These are phyloP conservation scores for Aegotheles bennettii DNA, from an alignment of 2,113 vertebrate genomes.

Conservation along the genomic window DNA sequence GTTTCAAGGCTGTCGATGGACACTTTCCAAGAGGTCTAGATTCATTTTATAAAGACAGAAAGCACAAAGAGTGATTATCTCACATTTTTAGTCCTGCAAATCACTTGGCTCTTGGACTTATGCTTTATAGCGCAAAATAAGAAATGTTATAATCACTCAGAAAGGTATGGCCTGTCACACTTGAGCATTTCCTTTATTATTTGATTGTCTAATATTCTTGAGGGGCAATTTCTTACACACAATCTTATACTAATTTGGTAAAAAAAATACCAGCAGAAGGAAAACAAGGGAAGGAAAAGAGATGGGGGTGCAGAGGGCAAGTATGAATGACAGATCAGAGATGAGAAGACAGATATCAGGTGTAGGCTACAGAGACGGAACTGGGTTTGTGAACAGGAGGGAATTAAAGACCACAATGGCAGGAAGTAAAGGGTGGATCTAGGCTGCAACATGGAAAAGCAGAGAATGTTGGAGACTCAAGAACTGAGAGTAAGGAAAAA, in stretches of 20 bases:
- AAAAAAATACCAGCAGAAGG: not conserved
- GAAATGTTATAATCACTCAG: not conserved
- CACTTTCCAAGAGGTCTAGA: not conserved
- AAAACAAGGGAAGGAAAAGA: not conserved
- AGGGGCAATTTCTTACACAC: not conserved
- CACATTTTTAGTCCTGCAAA: not conserved
- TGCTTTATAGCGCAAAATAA: not conserved
- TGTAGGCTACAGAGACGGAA: not conserved
- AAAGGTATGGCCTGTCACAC: not conserved
- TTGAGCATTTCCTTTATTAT: not conserved
- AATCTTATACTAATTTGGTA: not conserved
- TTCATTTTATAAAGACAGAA: not conserved
- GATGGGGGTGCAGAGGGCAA: not conserved
- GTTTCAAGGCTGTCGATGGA: not conserved
- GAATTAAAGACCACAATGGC: not conserved
- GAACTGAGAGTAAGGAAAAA: not conserved
- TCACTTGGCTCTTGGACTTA: not conserved
- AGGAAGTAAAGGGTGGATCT: not conserved
- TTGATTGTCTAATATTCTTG: not conserved
- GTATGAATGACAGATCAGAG: not conserved
- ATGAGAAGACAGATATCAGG: not conserved
- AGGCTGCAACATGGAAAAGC: not conserved
- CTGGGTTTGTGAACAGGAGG: not conserved
- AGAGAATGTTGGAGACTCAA: not conserved
- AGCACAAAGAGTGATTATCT: not conserved